phyloP scores from a whole-genome alignment of 1,140 invertebrate species.

The Leptinotarsa undecemlineata region DNA sequence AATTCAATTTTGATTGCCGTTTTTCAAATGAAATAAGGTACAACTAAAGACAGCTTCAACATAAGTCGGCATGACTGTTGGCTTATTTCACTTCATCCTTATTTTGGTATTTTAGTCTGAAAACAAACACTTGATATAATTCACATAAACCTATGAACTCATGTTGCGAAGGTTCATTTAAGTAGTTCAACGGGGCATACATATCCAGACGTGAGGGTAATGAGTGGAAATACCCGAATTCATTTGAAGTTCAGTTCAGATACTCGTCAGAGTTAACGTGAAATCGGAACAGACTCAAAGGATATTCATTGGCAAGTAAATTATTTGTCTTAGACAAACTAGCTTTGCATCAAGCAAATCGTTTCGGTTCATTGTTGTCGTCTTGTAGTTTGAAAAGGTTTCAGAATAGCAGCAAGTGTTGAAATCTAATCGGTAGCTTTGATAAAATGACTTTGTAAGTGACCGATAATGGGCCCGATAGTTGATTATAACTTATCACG shows the following conservation, averaged over 20 bases:
- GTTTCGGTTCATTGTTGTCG: conserved; percentile 12
- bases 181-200: conserved; percentile 9
- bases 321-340: conserved; percentile 22
- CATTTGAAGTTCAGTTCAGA: conserved; percentile 13
- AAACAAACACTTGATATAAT: not conserved
- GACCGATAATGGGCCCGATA: too few species aligned
- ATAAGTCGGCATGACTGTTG: too few species aligned
- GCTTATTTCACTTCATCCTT: too few species aligned
- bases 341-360: conserved; percentile 7
- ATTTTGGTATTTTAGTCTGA: too few species aligned
- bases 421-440: too few species aligned
- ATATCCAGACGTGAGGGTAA: not conserved
- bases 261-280: conserved; percentile 21
- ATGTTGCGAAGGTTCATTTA: not conserved
- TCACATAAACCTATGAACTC: not conserved
- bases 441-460: too few species aligned
- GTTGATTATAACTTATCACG: too few species aligned
- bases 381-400: too few species aligned
- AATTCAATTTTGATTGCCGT: too few species aligned
- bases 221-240: conserved; percentile 22
- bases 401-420: too few species aligned
- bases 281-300: not conserved
- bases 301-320: conserved; percentile 19
- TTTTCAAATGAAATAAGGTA: too few species aligned
- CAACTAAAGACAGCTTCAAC: too few species aligned